phyloP scores from a whole-genome alignment of 2,888 invertebrate species.

The Megamerina dolium region DNA sequence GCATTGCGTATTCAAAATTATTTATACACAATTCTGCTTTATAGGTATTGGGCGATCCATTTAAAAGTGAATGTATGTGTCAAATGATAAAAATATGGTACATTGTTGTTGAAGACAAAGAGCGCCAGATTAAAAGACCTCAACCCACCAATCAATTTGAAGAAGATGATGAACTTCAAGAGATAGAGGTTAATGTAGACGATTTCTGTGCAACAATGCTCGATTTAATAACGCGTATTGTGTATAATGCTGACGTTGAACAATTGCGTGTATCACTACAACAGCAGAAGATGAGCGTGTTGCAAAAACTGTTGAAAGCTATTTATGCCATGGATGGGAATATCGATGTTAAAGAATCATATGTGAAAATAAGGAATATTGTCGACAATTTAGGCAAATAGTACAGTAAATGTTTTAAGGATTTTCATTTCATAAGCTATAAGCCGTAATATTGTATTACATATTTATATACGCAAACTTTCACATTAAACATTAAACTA shows the following conservation, averaged over 20 bases:
- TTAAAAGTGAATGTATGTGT: conserved; percentile 37
- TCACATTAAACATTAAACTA: too few species aligned
- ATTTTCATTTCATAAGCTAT: not conserved
- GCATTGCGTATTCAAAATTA: not conserved
- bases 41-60: conserved; percentile 42
- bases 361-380: conserved; percentile 11
- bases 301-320: too few species aligned
- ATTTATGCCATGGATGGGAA: too few species aligned
- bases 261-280: too few species aligned
- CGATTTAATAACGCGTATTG: conserved; percentile 25
- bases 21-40: conserved; percentile 13
- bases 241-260: conserved; percentile 26
- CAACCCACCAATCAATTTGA: conserved; percentile 29
- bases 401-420: not conserved
- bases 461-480: too few species aligned
- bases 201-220: conserved; percentile 26
- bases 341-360: conserved; percentile 14
- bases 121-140: conserved; percentile 21
- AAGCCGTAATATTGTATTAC: too few species aligned
- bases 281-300: too few species aligned
- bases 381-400: conserved; percentile 4
- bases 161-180: conserved; percentile 25
- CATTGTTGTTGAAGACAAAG: conserved; percentile 26
- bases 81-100: conserved; percentile 40
- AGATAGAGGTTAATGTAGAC: conserved; percentile 29